Evolutionary conservation across 2,888 invertebrate species (phyloP), one percentile per base, ranked within the genome.

Genomic region (Nephrotoma guestfalica): DNA sequence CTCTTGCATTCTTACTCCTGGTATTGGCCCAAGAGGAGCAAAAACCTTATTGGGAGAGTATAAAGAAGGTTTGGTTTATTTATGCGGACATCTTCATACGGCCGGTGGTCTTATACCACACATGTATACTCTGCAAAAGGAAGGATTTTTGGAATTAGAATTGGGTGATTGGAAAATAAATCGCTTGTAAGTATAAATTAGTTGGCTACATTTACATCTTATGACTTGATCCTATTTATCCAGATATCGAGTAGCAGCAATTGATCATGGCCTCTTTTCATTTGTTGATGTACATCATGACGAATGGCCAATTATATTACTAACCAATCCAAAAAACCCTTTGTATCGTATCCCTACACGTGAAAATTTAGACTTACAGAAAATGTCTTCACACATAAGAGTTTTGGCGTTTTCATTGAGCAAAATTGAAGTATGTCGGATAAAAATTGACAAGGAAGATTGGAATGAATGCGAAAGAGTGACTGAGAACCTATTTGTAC

Each of bases 121-220:
- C 88, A 97, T 98, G 97, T 97, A 97, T 90, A 96, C 97, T 0
- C 92, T 95, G 88, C 98, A 98, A 89, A 94, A 94, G 88, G 94
- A 93, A 87, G 97, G 97, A 4, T 96, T 94, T 90, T 92, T 98
- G 87, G 98, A 98, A 91, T 92, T 98, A 87, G 98, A 98, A 92
- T 92, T 98, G 86, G 97, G 95, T 7, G 98, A 98, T 92, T 98
- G 98, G 97, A 98, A 97, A 91, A 96, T 96, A 89, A 96, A 96
- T 90, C 93, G 97, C 92, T 93, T 96, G 96, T 96, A 92, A 92
- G 92, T 87, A 11, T 86, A 30, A 3, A 18, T 13, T 41, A 42
- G 6, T 4, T 71, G 18, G 4, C 13, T 13, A 47, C 11, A 47
- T 47, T 47, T 13, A 47, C 1, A n/a, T 41, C 11, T 41, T 84